Evolutionary conservation across 2,113 vertebrate species (phyloP).

Genomic region (Nibea coibor): DNA sequence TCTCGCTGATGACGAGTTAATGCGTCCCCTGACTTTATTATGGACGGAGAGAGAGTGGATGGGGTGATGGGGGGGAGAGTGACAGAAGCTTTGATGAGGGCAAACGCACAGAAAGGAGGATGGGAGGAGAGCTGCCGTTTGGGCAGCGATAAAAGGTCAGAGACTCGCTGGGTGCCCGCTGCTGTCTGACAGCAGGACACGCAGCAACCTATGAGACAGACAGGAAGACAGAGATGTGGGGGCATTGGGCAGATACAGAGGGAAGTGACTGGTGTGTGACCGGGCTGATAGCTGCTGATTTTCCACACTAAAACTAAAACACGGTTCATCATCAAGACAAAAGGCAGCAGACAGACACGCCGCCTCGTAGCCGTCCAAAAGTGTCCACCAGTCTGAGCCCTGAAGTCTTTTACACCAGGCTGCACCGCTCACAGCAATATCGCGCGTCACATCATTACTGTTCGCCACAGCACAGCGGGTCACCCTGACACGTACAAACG

Average conservation of each 20-base stretch:
- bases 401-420: not conserved
- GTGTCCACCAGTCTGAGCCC: not conserved
- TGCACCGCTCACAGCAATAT: not conserved
- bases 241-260: not conserved
- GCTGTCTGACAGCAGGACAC: slow-evolving; percentile 36
- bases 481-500: not conserved
- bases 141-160: slow-evolving; percentile 52
- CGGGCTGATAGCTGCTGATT: slow-evolving; percentile 23
- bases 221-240: not conserved
- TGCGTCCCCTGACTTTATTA: not conserved
- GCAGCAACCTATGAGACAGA: slow-evolving; percentile 19
- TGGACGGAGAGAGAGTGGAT: too few species aligned
- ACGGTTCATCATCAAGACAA: slow-evolving; percentile 32
- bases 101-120: not conserved
- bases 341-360: slow-evolving; percentile 21
- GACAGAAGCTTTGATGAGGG: not conserved
- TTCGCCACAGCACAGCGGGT: not conserved
- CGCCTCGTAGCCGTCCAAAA: slow-evolving; percentile 11
- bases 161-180: not conserved
- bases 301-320: not conserved
- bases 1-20: slow-evolving; percentile 5
- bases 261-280: slow-evolving; percentile 15
- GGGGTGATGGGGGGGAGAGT: not conserved
- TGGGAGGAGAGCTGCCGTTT: slow-evolving; percentile 35
- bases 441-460: not conserved